A percentile compares a stretch with the other conserved stretches of the same genome.
phyloP scores from a whole-genome alignment of 2,888 invertebrate genomes.

The Drosophila infuscata region DNA sequence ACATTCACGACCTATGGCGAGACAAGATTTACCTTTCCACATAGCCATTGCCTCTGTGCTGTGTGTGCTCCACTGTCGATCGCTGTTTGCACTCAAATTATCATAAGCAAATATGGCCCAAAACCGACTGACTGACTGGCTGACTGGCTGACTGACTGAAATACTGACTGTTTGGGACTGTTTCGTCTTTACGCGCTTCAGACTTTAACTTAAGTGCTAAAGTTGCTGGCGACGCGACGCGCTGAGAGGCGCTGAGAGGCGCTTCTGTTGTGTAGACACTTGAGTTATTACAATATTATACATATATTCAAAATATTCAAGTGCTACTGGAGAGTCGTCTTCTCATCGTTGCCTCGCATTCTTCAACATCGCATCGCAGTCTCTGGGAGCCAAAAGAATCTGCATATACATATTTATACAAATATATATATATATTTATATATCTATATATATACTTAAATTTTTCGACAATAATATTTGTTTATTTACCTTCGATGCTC shows the following conservation, averaged over 20 bases:
- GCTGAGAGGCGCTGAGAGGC: slow-evolving; percentile 78
- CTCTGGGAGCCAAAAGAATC: slow-evolving; percentile 44
- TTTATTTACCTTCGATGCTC: slow-evolving; percentile 67
- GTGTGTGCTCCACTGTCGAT: slow-evolving; percentile 64
- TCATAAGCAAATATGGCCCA: slow-evolving; percentile 82
- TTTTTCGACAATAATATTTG: slow-evolving; percentile 56
- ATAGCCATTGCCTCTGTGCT: slow-evolving; percentile 8
- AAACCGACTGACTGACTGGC: slow-evolving; percentile 26
- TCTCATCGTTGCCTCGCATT: slow-evolving; percentile 19
- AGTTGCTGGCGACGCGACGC: slow-evolving; percentile 81
- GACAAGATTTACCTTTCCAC: slow-evolving; percentile 57
- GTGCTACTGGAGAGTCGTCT: slow-evolving; percentile 69
- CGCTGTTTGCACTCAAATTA: slow-evolving; percentile 82
- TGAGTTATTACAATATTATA: slow-evolving; percentile 79
- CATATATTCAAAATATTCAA: slow-evolving; percentile 70
- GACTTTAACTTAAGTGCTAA: slow-evolving; percentile 77
- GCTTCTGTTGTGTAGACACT: slow-evolving; percentile 74
- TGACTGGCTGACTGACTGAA: slow-evolving; percentile 16
- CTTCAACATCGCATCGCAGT: slow-evolving; percentile 30
- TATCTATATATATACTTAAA: slow-evolving; percentile 18
- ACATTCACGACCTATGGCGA: slow-evolving; percentile 71
- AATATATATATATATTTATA: background rate
- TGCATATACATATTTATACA: slow-evolving; percentile 26
- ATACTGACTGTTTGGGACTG: slow-evolving; percentile 40
- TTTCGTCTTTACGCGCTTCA: slow-evolving; percentile 69